phyloP scores from a whole-genome alignment of 2,888 invertebrate species.

The Dione juno region DNA sequence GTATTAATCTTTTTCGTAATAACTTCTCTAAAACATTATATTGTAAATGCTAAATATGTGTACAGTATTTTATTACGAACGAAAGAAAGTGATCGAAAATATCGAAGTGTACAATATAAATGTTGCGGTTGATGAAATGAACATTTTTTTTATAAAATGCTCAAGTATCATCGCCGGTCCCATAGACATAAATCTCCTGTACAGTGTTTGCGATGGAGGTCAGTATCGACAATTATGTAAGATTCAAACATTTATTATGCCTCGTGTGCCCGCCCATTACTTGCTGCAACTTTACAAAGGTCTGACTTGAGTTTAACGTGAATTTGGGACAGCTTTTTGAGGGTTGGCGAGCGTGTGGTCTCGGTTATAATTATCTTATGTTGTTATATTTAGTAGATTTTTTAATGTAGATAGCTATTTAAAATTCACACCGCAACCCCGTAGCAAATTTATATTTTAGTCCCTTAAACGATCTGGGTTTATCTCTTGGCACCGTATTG shows the following conservation, averaged over 20 bases:
- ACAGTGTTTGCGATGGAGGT: slow-evolving; percentile 81
- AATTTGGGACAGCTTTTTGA: too few relatives aligned
- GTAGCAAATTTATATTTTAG: too few relatives aligned
- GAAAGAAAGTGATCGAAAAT: slow-evolving; percentile 49
- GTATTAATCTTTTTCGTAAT: slow-evolving; percentile 44
- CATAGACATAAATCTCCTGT: slow-evolving; percentile 81
- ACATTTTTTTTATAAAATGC: slow-evolving; percentile 80
- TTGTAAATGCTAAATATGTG: neutral
- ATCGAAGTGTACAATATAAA: slow-evolving; percentile 51
- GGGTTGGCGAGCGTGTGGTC: too few relatives aligned
- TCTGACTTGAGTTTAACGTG: too few relatives aligned
- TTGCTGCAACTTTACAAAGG: too few relatives aligned
- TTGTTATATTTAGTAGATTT: too few relatives aligned
- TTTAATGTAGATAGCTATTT: too few relatives aligned
- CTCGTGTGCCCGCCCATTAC: neutral
- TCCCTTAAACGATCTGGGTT: neutral
- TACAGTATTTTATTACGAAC: slow-evolving; percentile 15
- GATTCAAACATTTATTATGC: neutral
- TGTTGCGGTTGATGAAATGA: slow-evolving; percentile 71
- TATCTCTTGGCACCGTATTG: neutral
- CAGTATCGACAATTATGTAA: slow-evolving; percentile 32
- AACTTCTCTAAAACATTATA: slow-evolving; percentile 22
- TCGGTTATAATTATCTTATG: too few relatives aligned
- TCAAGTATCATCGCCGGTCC: slow-evolving; percentile 82
- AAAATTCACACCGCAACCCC: too few relatives aligned